These are phyloP conservation scores for Desoria tigrina DNA, from an alignment of 2,888 invertebrate genomes.

Conservation along the genomic window DNA sequence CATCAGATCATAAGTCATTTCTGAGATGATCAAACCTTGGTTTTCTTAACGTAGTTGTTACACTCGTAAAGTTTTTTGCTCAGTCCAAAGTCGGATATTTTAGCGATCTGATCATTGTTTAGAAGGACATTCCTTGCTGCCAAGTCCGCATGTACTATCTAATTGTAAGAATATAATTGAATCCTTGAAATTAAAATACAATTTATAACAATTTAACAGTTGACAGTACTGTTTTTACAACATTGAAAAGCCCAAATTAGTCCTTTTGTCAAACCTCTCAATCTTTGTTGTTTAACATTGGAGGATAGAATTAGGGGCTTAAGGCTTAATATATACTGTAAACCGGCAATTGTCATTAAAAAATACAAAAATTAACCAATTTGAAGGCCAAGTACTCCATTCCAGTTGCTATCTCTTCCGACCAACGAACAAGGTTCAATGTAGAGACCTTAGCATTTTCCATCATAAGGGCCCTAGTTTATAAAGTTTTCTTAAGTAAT, in stretches of 20 bases:
- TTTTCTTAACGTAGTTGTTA: slow-evolving; percentile 45
- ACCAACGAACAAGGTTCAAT: slow-evolving; percentile 35
- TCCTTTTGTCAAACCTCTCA: no score
- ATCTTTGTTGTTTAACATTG: no score
- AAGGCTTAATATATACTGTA: no score
- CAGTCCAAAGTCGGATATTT: slow-evolving; percentile 47
- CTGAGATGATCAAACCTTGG: slow-evolving; percentile 26
- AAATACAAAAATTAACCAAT: slow-evolving; percentile 23
- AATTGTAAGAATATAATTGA: not conserved
- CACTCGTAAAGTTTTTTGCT: slow-evolving; percentile 44
- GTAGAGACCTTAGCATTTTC: slow-evolving; percentile 16
- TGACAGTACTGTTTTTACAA: not conserved
- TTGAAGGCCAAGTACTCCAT: slow-evolving; percentile 46
- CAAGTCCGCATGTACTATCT: slow-evolving; percentile 47
- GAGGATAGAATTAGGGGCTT: no score
- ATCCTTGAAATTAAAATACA: not conserved
- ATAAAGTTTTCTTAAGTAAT: no score
- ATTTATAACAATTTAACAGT: not conserved
- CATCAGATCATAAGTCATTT: no score
- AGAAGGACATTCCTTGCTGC: slow-evolving; percentile 44
- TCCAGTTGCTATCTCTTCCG: slow-evolving; percentile 39
- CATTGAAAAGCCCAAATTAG: no score
- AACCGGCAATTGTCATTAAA: not conserved
- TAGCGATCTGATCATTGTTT: slow-evolving; percentile 23
- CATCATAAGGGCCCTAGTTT: not conserved